A percentile compares a stretch with the other conserved stretches of the same genome.
Evolutionary conservation across 2,888 invertebrate genomes (phyloP).

Genomic region (Mythimna lalbum): DNA sequence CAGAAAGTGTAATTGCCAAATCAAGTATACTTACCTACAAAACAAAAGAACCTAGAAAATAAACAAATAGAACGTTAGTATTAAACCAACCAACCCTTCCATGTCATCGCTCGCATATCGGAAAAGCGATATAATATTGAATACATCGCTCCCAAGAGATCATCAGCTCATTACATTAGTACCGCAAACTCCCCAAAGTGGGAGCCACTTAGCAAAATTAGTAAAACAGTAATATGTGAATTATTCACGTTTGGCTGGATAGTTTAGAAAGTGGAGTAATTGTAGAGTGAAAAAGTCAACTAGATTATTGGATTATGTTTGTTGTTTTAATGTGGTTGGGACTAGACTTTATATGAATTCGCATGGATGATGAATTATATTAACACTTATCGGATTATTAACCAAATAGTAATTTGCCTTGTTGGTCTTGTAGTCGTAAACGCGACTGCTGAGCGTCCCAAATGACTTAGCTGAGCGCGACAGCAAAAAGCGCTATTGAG

Average conservation of each 20-base stretch:
- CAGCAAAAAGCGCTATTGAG: no score
- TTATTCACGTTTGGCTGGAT: background rate
- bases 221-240: slow-evolving; percentile 28
- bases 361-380: background rate
- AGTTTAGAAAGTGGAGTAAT: slow-evolving; percentile 16
- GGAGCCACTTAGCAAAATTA: slow-evolving; percentile 51
- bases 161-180: slow-evolving; percentile 46
- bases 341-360: background rate
- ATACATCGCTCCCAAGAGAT: slow-evolving; percentile 24
- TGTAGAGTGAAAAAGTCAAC: slow-evolving; percentile 8
- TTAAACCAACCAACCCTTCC: background rate
- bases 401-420: no score
- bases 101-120: slow-evolving; percentile 11
- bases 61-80: background rate
- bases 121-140: slow-evolving; percentile 26
- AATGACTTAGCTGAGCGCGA: no score
- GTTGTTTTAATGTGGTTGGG: background rate
- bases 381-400: no score
- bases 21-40: no score
- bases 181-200: slow-evolving; percentile 16
- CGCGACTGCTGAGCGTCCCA: no score
- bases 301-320: background rate
- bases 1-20: no score
- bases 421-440: no score
- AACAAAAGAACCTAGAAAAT: background rate